Percentiles rank a stretch among this genome's conserved stretches.
These are phyloP conservation scores for Macrobrachium rosenbergii DNA, from an alignment of 1,140 invertebrate species.

Conservation along the genomic window DNA sequence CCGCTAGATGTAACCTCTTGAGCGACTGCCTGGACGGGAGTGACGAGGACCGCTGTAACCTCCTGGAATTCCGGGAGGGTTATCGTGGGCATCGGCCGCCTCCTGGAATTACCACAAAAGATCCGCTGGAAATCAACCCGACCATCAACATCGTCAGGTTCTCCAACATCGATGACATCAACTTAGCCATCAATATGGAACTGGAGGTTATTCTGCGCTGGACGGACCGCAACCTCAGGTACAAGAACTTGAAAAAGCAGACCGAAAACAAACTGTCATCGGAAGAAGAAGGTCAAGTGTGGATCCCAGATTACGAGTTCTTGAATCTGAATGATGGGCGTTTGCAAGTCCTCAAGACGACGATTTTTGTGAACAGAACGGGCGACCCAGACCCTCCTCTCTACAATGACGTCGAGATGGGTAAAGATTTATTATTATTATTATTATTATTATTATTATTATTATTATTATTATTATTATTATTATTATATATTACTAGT, in stretches of 20 bases:
- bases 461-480: background rate
- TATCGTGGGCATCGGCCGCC: conserved; percentile 28
- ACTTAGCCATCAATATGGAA: conserved; percentile 34
- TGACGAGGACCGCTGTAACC: conserved; percentile 69
- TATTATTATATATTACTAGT: background rate
- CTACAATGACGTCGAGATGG: conserved; percentile 50
- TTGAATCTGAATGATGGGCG: conserved; percentile 41
- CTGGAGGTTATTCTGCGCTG: conserved; percentile 33
- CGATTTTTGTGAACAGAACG: conserved; percentile 32
- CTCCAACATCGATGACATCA: conserved; percentile 46
- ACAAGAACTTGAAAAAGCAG: conserved; percentile 39
- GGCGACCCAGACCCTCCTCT: conserved; percentile 23
- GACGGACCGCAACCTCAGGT: conserved; percentile 37
- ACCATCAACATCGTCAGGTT: conserved; percentile 48
- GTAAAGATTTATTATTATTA: background rate
- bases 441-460: background rate
- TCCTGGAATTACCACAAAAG: conserved; percentile 26
- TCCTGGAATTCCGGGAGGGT: conserved; percentile 31
- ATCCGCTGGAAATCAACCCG: conserved; percentile 34
- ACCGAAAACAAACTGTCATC: conserved; percentile 33
- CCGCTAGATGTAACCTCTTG: conserved; percentile 72
- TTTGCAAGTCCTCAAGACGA: conserved; percentile 32
- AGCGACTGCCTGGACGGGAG: conserved; percentile 74
- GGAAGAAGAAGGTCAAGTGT: conserved; percentile 30
- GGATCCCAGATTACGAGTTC: conserved; percentile 39